Conservation (phyloP, 2,113 vertebrate genomes). For the Pedionomus torquatus region DNA sequence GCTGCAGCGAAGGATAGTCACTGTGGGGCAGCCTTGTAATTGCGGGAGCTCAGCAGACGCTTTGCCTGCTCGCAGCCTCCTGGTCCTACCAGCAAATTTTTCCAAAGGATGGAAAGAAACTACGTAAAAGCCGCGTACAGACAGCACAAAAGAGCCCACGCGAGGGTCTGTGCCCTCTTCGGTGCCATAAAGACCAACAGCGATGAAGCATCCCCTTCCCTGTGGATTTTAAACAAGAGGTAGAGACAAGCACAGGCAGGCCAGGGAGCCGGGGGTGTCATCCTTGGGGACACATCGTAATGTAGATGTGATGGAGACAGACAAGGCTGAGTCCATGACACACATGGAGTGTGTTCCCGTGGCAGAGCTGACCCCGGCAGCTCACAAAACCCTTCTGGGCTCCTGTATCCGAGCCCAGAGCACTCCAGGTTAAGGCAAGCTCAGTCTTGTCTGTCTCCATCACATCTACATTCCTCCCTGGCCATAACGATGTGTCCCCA, state of each 20-base stretch:
- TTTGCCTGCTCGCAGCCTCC: background rate
- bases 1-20: background rate
- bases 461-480: accelerated
- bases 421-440: no score
- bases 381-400: no score
- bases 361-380: no score
- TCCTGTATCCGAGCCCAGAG: no score
- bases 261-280: background rate
- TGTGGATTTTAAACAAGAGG: background rate
- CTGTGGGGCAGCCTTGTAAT: background rate
- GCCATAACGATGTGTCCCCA: background rate
- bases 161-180: accelerated
- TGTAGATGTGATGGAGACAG: background rate
- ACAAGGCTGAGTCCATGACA: background rate
- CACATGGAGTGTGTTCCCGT: no score
- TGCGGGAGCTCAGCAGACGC: background rate
- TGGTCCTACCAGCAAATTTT: background rate
- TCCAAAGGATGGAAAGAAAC: background rate
- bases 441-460: background rate
- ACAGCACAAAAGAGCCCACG: accelerated
- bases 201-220: background rate
- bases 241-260: background rate
- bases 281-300: background rate
- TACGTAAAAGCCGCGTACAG: background rate
- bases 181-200: background rate